A percentile compares a stretch with the other conserved stretches of the same genome.
Evolutionary conservation across 2,113 vertebrate genomes (phyloP).

Genomic region (Oxyruncus cristatus): DNA sequence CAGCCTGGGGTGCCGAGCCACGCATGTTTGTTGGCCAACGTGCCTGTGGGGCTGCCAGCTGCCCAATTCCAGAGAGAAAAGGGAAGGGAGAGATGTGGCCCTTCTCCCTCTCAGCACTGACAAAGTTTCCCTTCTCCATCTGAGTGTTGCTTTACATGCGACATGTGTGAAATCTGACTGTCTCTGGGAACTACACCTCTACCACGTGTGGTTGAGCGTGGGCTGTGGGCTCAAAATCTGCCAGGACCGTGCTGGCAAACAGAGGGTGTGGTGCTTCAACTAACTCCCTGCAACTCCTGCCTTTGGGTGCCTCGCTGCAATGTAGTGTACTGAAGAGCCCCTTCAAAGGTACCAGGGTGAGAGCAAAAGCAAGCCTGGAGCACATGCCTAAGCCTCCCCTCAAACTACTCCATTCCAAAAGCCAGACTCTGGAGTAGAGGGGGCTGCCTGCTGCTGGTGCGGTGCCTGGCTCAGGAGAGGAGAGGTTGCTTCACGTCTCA

Average conservation of each 20-base stretch:
- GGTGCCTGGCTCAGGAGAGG: neutral
- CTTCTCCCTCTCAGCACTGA: neutral
- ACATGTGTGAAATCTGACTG: neutral
- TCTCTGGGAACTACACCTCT: neutral
- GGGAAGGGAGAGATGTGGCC: neutral
- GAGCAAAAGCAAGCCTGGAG: neutral
- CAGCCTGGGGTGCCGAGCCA: neutral
- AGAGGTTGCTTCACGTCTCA: neutral
- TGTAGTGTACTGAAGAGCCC: rapidly evolving
- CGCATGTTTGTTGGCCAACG: rapidly evolving
- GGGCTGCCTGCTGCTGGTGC: neutral
- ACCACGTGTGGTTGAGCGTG: rapidly evolving
- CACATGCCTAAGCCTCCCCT: neutral
- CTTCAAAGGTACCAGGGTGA: neutral
- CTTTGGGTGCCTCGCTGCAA: neutral
- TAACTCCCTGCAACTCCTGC: neutral
- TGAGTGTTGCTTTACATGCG: neutral
- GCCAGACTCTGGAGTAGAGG: neutral
- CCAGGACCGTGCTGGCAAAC: neutral
- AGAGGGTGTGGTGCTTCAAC: neutral
- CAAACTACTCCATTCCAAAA: neutral
- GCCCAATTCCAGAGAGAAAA: neutral
- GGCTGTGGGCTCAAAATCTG: neutral
- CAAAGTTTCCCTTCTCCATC: neutral
- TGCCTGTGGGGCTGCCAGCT: neutral